Evolutionary conservation across 2,113 vertebrate genomes (phyloP).

Genomic region (Rissa tridactyla): DNA sequence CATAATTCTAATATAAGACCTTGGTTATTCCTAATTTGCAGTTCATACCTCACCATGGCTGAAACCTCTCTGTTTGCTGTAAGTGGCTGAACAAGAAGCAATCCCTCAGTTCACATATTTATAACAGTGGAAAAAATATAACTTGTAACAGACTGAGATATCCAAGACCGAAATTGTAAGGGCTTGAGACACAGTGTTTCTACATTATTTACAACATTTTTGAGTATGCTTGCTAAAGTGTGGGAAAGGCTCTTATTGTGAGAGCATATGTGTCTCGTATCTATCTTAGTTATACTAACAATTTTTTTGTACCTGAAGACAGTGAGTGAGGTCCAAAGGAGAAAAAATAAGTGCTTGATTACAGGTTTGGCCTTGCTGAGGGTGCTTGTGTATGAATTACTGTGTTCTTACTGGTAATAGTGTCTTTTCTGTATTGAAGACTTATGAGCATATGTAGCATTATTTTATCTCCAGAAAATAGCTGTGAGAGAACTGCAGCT

Average conservation of each 20-base stretch:
- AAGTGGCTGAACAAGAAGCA: background rate
- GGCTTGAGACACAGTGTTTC: background rate
- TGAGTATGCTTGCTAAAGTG: background rate
- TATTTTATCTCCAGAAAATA: background rate
- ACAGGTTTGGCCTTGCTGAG: background rate
- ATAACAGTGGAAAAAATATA: background rate
- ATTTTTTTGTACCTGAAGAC: background rate
- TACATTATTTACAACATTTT: background rate
- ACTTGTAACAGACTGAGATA: background rate
- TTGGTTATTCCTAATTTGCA: constrained; percentile 31
- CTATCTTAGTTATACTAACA: background rate
- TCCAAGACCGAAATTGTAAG: background rate
- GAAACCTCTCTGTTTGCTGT: background rate
- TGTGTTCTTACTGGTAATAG: background rate
- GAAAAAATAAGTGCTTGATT: background rate
- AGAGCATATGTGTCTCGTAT: background rate
- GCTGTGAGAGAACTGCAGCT: background rate
- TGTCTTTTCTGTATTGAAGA: background rate
- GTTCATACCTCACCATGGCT: background rate
- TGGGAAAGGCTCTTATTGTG: background rate
- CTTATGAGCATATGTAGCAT: background rate
- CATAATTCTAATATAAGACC: background rate
- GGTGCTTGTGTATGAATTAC: background rate
- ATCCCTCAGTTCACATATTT: background rate
- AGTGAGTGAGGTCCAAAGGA: background rate